Evolutionary conservation across 2,797 vertebrate species (phyloP), one percentile per base, ranked within the genome.

Genomic region (Pitangus sulphuratus): DNA sequence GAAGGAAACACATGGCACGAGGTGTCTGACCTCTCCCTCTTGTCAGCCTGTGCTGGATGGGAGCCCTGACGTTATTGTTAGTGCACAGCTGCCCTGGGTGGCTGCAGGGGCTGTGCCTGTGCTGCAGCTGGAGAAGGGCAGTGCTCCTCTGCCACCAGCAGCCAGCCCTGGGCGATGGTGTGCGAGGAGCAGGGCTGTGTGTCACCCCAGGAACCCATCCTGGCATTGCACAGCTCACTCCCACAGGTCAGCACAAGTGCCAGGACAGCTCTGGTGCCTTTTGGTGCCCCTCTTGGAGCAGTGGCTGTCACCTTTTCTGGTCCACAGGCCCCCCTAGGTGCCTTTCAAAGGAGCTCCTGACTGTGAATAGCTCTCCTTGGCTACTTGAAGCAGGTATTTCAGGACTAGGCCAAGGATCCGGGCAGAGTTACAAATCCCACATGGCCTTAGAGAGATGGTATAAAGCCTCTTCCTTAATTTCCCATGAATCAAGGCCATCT

Each of bases 51-150:
- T 26, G 57, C 71, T 78, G 20, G 11, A 33, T 48, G 37, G 72
- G 28, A 77, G 18, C 45, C 42, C 37, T 76, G 69, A 21, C 0
- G 0, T 22, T 39, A 8, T 15, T 37, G 11, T 8, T 7, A 12
- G 51, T 9, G 35, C 6, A 1, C 33, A 81, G 61, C 10, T 24
- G 1, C 40, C 10, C 33, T 42, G 19, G 13, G 10, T 6, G 35
- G 58, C 58, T 62, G 66, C 62, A 35, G 10, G 47, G 45, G 47
- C 66, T 68, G 35, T 68, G 77, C 24, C 58, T 9, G 2, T 16
- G 70, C 31, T 15, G 60, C 26, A 44, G 48, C 8, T 26, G 70
- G 37, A 47, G 78, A 33, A 44, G 33, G 33, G 21, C 61, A 75
- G 40, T 0, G 0, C 1, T 56, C 21, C 44, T 45, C 19, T 21